These are phyloP conservation scores for Cheirogaleus major DNA, from an alignment of 2,797 vertebrate species.

Conservation along the genomic window DNA sequence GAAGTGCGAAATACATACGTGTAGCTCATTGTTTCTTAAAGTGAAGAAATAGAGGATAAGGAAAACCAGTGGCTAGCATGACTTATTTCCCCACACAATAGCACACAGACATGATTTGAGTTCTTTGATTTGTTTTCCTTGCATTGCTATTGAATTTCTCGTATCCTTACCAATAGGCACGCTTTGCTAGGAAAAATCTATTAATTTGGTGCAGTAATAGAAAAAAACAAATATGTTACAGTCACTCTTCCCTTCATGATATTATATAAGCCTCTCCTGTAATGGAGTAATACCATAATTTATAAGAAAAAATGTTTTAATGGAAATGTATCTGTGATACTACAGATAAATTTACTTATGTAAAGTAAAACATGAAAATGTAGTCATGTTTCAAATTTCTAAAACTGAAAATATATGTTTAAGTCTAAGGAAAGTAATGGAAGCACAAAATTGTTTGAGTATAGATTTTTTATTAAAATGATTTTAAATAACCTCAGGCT, in stretches of 20 bases:
- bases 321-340: background rate
- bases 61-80: background rate
- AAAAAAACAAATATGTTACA: background rate
- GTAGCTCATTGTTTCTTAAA: background rate
- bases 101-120: background rate
- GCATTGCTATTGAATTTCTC: background rate
- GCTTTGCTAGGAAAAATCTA: background rate
- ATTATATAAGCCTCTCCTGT: background rate
- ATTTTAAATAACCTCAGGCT: background rate
- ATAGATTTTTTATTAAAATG: background rate
- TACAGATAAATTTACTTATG: background rate
- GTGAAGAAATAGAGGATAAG: background rate
- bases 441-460: background rate
- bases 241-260: background rate
- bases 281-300: background rate
- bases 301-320: background rate
- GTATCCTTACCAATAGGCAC: background rate
- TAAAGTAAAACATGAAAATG: background rate
- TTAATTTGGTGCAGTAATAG: background rate
- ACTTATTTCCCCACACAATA: background rate
- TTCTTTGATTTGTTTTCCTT: background rate
- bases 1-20: background rate
- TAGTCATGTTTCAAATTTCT: background rate
- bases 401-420: background rate
- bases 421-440: background rate